Evolutionary conservation across 2,113 vertebrate genomes (phyloP), one percentile per base, ranked within the genome.

Genomic region (Bambusicola thoracicus): DNA sequence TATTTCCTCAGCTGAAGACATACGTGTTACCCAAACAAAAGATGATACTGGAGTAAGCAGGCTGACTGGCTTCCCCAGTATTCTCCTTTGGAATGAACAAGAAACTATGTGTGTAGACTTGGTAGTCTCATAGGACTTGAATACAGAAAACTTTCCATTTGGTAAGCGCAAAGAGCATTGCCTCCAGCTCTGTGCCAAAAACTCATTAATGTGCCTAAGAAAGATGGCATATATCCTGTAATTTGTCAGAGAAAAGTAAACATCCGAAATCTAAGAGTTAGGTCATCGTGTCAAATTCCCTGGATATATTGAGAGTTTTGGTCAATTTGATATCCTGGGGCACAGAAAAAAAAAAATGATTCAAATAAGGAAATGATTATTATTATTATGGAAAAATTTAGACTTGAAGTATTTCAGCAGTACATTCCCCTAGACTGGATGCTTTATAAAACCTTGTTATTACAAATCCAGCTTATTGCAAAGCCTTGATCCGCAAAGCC

Each of bases 401-500:
- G 63, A 73, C 51, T 79, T 46, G 40, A 94, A 91, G 90, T 88
- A 90, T 85, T 94, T 91, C 63, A 93, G 48, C 53, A 83, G 27
- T 74, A 69, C 32, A n/a, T 59, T 84, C 11, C 43, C 70, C 63
- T 51, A 85, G 61, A 95, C 83, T 82, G 29, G 59, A 55, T 94
- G 75, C 55, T 92, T 96, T 95, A 90, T 89, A 95, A 92, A 95
- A 78, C 65, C 85, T 93, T 93, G 87, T 90, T 93, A 92, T 90
- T 94, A 79, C 75, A 95, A 97, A 97, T 94, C 89, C 90, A 94
- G 92, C 58, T 96, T 96, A 96, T 95, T 97, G 93, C 85, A 87
- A 87, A 96, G 46, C 75, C 93, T 89, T 87, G 87, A 96, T 93
- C 89, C 5, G 0, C 53, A 96, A 96, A 97, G 91, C 89, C 83